Percentiles rank a stretch among this genome's conserved stretches.
These are phyloP conservation scores for Tragelaphus eurycerus DNA, from an alignment of 2,797 vertebrate genomes.

Conservation along the genomic window DNA sequence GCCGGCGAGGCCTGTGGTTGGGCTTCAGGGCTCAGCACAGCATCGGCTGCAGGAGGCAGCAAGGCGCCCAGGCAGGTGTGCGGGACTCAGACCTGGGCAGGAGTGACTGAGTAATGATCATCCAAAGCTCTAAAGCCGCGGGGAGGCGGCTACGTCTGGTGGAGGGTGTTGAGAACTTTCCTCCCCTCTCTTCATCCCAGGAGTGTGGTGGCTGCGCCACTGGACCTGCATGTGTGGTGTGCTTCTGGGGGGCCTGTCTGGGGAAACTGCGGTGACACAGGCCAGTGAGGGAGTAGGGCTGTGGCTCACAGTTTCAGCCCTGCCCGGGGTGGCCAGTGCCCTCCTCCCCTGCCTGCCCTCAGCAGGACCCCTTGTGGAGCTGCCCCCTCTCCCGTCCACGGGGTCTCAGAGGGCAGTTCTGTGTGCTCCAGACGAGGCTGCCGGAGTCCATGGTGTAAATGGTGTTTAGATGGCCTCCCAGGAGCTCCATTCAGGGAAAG, in stretches of 20 bases:
- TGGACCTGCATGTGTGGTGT: neutral
- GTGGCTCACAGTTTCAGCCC: rapidly evolving
- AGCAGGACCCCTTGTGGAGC: neutral
- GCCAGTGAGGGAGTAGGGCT: neutral
- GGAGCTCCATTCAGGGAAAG: neutral
- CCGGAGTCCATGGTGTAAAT: too few relatives aligned
- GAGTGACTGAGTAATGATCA: neutral
- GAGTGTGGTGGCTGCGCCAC: neutral
- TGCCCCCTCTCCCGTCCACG: neutral
- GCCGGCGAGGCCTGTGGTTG: neutral
- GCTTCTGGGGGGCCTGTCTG: neutral
- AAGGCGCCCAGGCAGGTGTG: neutral
- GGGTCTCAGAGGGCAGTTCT: neutral
- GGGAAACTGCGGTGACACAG: neutral
- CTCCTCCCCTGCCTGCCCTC: neutral
- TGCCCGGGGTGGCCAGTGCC: neutral
- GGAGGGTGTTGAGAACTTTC: neutral
- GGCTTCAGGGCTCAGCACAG: too few relatives aligned
- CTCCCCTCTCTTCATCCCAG: neutral
- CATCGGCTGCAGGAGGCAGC: too few relatives aligned
- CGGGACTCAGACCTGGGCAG: neutral
- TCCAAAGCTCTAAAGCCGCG: rapidly evolving
- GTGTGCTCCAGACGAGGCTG: too few relatives aligned
- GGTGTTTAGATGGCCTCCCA: too few relatives aligned
- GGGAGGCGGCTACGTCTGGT: neutral